Evolutionary conservation across 2,888 invertebrate genomes (phyloP).

Genomic region (Torymus texanus): DNA sequence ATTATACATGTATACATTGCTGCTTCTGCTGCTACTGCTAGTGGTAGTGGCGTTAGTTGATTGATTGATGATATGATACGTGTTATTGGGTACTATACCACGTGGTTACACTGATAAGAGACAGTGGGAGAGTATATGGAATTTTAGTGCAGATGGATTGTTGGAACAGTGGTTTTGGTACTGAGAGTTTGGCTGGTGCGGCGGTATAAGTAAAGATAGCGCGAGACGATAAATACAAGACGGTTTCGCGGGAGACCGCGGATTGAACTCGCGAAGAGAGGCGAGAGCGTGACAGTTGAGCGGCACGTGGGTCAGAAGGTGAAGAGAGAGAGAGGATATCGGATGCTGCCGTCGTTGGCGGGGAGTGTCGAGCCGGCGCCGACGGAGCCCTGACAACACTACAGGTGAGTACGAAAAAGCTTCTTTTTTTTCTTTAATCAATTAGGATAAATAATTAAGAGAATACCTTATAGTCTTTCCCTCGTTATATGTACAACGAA

Average conservation of each 20-base stretch:
- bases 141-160: no score
- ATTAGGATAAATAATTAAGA: no score
- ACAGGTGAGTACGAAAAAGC: not conserved
- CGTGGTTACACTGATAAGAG: no score
- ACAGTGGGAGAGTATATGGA: not conserved
- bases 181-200: not conserved
- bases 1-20: no score
- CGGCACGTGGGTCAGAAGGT: not conserved
- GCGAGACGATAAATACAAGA: not conserved
- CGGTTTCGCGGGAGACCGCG: no score
- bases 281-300: constrained; percentile 9
- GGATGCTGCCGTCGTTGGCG: constrained; percentile 9
- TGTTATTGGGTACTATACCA: no score
- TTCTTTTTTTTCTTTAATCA: no score
- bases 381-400: not conserved
- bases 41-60: no score
- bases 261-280: not conserved
- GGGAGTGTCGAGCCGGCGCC: not conserved
- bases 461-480: no score
- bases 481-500: no score
- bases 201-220: not conserved
- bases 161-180: not conserved
- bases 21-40: no score
- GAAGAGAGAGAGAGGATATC: not conserved
- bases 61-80: no score